These are phyloP conservation scores for Lithobates pipiens DNA, from an alignment of 2,797 vertebrate genomes.

Conservation along the genomic window DNA sequence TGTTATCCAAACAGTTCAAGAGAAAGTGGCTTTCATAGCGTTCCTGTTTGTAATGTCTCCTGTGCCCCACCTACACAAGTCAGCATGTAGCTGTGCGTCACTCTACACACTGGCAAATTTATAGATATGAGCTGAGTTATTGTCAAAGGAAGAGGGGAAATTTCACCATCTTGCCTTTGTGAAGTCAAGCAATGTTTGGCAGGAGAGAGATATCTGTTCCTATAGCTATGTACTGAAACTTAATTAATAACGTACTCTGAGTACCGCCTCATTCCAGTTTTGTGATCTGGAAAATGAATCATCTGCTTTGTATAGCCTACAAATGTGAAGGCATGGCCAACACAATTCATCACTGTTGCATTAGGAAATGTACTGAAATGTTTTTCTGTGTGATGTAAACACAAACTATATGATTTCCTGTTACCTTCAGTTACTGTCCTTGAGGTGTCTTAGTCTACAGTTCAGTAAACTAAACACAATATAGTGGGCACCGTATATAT, in stretches of 20 bases:
- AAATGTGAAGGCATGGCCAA: not conserved
- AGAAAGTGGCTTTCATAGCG: not conserved
- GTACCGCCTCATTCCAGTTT: constrained; percentile 8
- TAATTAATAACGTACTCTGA: not conserved
- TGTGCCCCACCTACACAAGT: constrained; percentile 10
- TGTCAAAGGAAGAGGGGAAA: not conserved
- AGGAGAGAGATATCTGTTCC: constrained; percentile 11
- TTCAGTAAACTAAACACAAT: too few relatives aligned
- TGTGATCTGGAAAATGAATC: constrained; percentile 9
- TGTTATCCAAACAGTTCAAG: constrained; percentile 1
- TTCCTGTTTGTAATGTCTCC: constrained; percentile 38
- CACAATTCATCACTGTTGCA: not conserved
- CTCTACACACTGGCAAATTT: not conserved
- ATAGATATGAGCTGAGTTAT: not conserved
- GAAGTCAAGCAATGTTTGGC: not conserved
- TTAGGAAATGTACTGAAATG: too few relatives aligned
- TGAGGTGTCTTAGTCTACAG: too few relatives aligned
- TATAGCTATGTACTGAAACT: not conserved
- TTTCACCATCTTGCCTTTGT: constrained; percentile 14
- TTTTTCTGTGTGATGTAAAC: too few relatives aligned
- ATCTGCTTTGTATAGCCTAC: not conserved
- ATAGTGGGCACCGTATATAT: too few relatives aligned
- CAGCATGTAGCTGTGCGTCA: constrained; percentile 27
- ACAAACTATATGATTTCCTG: too few relatives aligned
- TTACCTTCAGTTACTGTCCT: too few relatives aligned